phyloP scores from a whole-genome alignment of 2,888 invertebrate species.

The Phrixothrix hirtus region DNA sequence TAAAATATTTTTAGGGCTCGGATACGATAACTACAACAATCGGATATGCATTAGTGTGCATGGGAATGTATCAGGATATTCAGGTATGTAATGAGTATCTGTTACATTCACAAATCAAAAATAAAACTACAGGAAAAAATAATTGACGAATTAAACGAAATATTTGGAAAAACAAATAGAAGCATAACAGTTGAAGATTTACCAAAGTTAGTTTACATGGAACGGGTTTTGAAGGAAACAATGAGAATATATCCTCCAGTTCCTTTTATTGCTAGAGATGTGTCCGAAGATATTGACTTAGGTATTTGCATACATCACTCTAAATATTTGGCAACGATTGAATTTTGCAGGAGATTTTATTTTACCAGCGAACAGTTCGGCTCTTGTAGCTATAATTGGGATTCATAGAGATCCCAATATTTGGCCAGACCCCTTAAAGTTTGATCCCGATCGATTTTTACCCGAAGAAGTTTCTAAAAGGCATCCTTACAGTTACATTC shows the following conservation, averaged over 20 bases:
- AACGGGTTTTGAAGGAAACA: conserved; percentile 47
- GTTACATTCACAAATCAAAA: too few relatives aligned
- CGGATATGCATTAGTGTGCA: conserved; percentile 41
- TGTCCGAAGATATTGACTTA: conserved; percentile 41
- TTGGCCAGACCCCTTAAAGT: conserved; percentile 66
- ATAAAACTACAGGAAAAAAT: conserved; percentile 48
- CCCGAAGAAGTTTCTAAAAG: conserved; percentile 57
- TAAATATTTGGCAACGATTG: too few relatives aligned
- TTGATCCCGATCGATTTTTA: conserved; percentile 64
- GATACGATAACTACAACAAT: conserved; percentile 43
- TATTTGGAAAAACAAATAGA: conserved; percentile 41
- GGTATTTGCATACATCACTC: conserved; percentile 35
- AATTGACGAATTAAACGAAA: conserved; percentile 45
- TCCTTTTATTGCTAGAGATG: conserved; percentile 42
- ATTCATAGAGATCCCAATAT: conserved; percentile 59
- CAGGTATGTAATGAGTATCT: too few relatives aligned
- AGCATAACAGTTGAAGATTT: conserved; percentile 45
- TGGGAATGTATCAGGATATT: conserved; percentile 45
- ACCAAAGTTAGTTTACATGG: conserved; percentile 46
- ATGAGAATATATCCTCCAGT: conserved; percentile 46
- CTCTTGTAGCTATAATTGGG: conserved; percentile 54
- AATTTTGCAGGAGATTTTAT: conserved; percentile 7
- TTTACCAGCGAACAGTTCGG: conserved; percentile 37
- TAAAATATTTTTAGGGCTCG: conserved; percentile 44
- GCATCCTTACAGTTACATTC: conserved; percentile 58